Evolutionary conservation across 2,113 vertebrate species (phyloP), one percentile per base, ranked within the genome.

Genomic region (Mobula birostris): DNA sequence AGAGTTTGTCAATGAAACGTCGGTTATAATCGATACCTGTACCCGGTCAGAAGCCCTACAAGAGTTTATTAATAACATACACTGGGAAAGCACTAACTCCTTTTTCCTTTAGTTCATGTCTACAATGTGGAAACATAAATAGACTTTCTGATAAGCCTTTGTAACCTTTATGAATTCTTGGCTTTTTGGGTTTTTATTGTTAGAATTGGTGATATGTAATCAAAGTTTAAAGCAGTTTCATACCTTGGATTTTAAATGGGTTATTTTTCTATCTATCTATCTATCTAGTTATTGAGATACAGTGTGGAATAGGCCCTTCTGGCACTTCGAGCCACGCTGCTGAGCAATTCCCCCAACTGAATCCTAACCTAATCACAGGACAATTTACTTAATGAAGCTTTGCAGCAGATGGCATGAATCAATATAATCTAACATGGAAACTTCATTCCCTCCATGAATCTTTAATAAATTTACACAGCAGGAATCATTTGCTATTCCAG

Each of bases 331-430:
- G 48, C 48, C 48, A 48, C 3, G 48, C 48, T 48, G 48, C 48
- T 4, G 48, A 48, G 48, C 48, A 48, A 48, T 48, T 4, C 48
- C 48, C 48, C 48, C 48, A 48, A 48, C 3, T 48, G 0, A 48
- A 48, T 48, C 48, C 48, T 48, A 48, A 4, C 48, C 48, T 48
- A 48, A 48, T 48, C 48, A 48, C 3, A 48, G 48, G 3, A 48
- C 48, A 48, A 48, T 48, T 48, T 48, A 48, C 48, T 48, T 29
- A 14, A n/a, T 88, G 58, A 88, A n/a, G 83, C 63, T 63, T 0
- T 19, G 29, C 29, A 63, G 85, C 85, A 90, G 85, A 90, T 90
- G 85, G 61, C 58, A 90, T 90, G 85, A 68, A 14, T 90, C 61
- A 90, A 90, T 90, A 24, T 7, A 29, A 90, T 32, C 61, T 90